Conservation (phyloP, 2,888 invertebrate genomes). For the Leptinotarsa haldemani region DNA sequence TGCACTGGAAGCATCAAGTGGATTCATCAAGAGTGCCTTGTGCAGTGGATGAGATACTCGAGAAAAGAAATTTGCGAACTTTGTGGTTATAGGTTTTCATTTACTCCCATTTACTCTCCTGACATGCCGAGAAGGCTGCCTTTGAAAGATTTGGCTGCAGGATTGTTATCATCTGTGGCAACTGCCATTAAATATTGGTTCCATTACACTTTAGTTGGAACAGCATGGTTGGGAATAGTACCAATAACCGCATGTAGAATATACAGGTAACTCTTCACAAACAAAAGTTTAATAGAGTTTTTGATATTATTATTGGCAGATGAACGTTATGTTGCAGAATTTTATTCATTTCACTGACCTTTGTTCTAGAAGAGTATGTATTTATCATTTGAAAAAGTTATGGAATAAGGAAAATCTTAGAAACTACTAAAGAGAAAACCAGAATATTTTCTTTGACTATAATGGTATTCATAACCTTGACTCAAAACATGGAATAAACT, state of each 20-base stretch:
- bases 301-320: too few relatives aligned
- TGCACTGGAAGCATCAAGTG: slow-evolving; percentile 99
- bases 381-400: too few relatives aligned
- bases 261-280: slow-evolving; percentile 67
- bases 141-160: slow-evolving; percentile 90
- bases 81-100: slow-evolving; percentile 97
- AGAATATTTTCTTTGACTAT: neutral
- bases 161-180: slow-evolving; percentile 87
- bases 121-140: slow-evolving; percentile 99
- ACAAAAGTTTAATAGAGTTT: too few relatives aligned
- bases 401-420: neutral
- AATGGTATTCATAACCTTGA: neutral
- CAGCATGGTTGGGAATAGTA: slow-evolving; percentile 97
- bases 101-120: slow-evolving; percentile 99
- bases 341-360: too few relatives aligned
- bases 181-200: slow-evolving; percentile 97
- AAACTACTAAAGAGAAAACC: neutral
- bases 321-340: too few relatives aligned
- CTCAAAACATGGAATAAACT: too few relatives aligned
- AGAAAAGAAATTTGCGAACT: slow-evolving; percentile 98
- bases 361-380: too few relatives aligned
- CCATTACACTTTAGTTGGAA: slow-evolving; percentile 95
- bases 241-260: slow-evolving; percentile 96
- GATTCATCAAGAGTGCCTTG: slow-evolving; percentile 98
- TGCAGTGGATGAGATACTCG: slow-evolving; percentile 99